Conservation (phyloP, 2,797 vertebrate genomes). For the Ctenosaura bakeri region DNA sequence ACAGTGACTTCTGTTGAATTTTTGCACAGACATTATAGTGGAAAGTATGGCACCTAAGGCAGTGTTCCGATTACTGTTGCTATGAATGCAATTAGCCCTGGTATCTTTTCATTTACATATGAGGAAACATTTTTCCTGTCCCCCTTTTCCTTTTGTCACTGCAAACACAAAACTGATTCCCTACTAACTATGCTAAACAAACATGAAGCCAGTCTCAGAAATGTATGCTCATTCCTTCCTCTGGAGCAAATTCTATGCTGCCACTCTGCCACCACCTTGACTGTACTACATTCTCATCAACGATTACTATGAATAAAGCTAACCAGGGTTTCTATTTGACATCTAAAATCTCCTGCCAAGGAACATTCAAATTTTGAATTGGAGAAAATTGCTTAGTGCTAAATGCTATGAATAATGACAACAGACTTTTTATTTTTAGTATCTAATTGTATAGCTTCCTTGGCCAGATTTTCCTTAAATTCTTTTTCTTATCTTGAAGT, state of each 20-base stretch:
- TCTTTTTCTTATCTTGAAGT: too few species aligned
- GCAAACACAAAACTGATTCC: background rate
- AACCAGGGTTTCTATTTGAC: background rate
- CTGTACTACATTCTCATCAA: background rate
- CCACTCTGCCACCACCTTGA: background rate
- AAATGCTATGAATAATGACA: background rate
- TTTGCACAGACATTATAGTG: slow-evolving; percentile 47
- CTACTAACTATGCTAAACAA: background rate
- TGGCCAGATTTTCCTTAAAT: too few species aligned
- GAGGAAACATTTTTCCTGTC: slow-evolving; percentile 53
- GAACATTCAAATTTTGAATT: background rate
- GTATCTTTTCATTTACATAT: slow-evolving; percentile 37
- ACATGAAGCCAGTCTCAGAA: background rate
- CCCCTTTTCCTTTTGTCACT: slow-evolving; percentile 48
- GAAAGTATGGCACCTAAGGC: slow-evolving; percentile 53
- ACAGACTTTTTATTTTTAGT: background rate
- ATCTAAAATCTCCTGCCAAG: background rate
- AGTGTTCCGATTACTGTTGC: slow-evolving; percentile 42
- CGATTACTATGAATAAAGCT: background rate
- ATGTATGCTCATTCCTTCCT: background rate
- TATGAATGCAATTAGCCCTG: slow-evolving; percentile 56
- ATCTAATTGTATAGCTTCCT: too few species aligned
- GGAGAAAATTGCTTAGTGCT: background rate
- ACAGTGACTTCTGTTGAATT: slow-evolving; percentile 44
- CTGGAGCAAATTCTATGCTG: background rate